Base-by-base conservation (phyloP, 2,797 vertebrate species). In the Enteromius trimaculatus region DNA sequence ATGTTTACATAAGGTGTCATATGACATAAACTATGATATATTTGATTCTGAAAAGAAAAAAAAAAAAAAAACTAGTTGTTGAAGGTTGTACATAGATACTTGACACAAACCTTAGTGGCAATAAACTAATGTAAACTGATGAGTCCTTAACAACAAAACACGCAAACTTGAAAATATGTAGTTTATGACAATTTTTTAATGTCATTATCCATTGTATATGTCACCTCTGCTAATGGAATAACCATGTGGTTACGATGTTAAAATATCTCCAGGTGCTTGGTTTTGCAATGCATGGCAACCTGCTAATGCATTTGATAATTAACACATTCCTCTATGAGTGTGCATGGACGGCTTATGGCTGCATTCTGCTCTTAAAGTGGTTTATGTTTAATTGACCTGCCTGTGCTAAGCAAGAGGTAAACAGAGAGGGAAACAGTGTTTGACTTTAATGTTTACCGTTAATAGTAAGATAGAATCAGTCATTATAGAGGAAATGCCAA, bases 371-470 rank as follows among this genome's bases (percentile, higher is more conserved):
- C 88, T 88, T 84, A 80, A 89, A 86, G 84, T 88, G 88, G 83
- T 93, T 92, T 84, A 26, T 90, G 88, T 94, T 92, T 93, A 91
- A 93, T 94, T 92, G 86, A 90, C 94, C 90, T 91, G 91, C 89
- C 88, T 89, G 79, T 66, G 26, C 71, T 90, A 92, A 93, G 89
- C 89, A 88, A 11, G 66, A 83, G 90, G 87, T 80, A 72, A 87
- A 87, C 87, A 86, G 86, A 90, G 87, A 90, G 88, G 79, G 88
- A 29, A 58, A 53, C 87, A 21, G 83, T 88, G 87, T 82, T 91
- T 89, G 86, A 80, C 80, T 83, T 88, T 89, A 0, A 88, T 87
- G 74, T 85, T 71, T 49, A 58, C 51, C n/a, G 58, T 82, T 64
- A 85, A 78, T 86, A 87, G 86, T 86, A 71, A 92, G 81, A 82